These are phyloP conservation scores for Notolabrus celidotus DNA, from an alignment of 2,797 vertebrate species.

Conservation along the genomic window DNA sequence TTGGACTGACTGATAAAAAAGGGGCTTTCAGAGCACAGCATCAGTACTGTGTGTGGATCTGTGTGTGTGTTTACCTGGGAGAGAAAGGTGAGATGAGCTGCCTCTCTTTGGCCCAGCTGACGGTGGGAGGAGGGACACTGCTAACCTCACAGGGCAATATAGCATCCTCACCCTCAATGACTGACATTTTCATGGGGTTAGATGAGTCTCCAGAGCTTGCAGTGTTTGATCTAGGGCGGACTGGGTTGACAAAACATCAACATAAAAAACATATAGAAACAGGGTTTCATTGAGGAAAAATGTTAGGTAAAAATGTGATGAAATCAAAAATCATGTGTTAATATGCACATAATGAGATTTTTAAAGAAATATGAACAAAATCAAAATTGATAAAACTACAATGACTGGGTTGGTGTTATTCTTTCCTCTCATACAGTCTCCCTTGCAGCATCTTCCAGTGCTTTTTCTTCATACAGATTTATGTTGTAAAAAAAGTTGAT, in stretches of 20 bases:
- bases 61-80: slow-evolving; percentile 88
- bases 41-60: background rate
- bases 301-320: too few relatives aligned
- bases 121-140: slow-evolving; percentile 92
- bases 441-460: too few relatives aligned
- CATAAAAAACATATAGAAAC: slow-evolving; percentile 3
- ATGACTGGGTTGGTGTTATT: too few relatives aligned
- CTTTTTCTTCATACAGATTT: too few relatives aligned
- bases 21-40: background rate
- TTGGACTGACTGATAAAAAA: background rate
- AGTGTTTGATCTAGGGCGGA: slow-evolving; percentile 89
- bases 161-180: slow-evolving; percentile 88
- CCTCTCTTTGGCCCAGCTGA: slow-evolving; percentile 94
- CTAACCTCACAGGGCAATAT: slow-evolving; percentile 93
- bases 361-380: too few relatives aligned
- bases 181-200: slow-evolving; percentile 85
- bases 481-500: too few relatives aligned
- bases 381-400: too few relatives aligned
- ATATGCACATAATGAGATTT: too few relatives aligned
- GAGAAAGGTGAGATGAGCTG: slow-evolving; percentile 96
- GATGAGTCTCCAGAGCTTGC: slow-evolving; percentile 67
- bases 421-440: too few relatives aligned
- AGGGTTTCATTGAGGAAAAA: background rate
- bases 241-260: slow-evolving; percentile 79
- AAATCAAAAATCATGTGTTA: too few relatives aligned